Evolutionary conservation across 30 jellyfish, hydroid and myxozoan species (phyloP).

Genomic region (Aurelia aurita): DNA sequence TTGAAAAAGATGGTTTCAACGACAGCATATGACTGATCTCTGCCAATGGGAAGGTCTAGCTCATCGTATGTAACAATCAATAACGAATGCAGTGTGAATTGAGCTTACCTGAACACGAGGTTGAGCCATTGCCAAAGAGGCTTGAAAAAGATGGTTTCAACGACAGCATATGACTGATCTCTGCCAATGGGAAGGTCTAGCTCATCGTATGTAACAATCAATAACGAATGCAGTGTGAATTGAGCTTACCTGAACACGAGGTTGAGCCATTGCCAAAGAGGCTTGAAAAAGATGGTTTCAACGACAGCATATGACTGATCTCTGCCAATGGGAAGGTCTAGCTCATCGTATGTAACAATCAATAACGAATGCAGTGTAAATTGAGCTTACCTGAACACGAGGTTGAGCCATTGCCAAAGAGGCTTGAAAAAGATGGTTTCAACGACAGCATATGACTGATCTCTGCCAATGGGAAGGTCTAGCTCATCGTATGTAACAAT

Average conservation of each 20-base stretch:
- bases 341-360: conserved; percentile 71
- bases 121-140: conserved; percentile 96
- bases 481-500: conserved; percentile 75
- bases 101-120: conserved; percentile 78
- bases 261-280: conserved; percentile 95
- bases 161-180: conserved; percentile 86
- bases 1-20: conserved; percentile 79
- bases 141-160: conserved; percentile 79
- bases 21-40: conserved; percentile 88
- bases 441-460: conserved; percentile 81
- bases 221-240: conserved; percentile 50
- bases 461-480: conserved; percentile 87
- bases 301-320: conserved; percentile 88
- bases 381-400: conserved; percentile 73
- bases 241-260: conserved; percentile 77
- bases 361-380: conserved; percentile 74
- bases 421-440: conserved; percentile 84
- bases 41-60: conserved; percentile 84
- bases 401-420: conserved; percentile 91
- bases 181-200: conserved; percentile 87
- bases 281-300: conserved; percentile 80
- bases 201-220: conserved; percentile 74
- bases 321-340: conserved; percentile 85
- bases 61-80: conserved; percentile 75
- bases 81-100: conserved; percentile 46